A percentile compares a stretch with the other conserved stretches of the same genome.
Conservation (phyloP, 1,140 invertebrate species). For the Drosophila suzukii region DNA sequence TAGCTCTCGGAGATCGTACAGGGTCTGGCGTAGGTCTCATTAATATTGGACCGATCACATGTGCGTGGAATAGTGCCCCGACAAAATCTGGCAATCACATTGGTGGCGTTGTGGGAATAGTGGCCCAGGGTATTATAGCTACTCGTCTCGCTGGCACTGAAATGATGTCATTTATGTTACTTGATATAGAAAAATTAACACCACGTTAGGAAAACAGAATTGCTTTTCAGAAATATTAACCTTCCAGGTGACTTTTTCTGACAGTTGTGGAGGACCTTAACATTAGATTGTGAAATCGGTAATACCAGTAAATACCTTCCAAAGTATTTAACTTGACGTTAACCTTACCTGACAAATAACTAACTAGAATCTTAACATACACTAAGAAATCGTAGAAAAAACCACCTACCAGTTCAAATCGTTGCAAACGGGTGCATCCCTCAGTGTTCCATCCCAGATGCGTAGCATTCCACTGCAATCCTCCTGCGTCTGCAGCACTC, state of each 20-base stretch:
- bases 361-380: no score
- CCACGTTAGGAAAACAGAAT: no score
- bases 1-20: conserved; percentile 93
- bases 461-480: conserved; percentile 92
- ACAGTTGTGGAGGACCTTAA: no score
- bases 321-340: no score
- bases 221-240: no score
- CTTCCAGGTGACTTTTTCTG: no score
- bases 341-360: no score
- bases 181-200: no score
- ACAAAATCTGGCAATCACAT: conserved; percentile 91
- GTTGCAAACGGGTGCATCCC: conserved; percentile 90
- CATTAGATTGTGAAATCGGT: no score
- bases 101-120: conserved; percentile 86
- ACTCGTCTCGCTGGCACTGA: conserved; percentile 47
- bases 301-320: no score
- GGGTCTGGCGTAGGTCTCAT: conserved; percentile 86
- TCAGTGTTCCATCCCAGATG: conserved; percentile 93
- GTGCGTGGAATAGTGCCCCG: conserved; percentile 90
- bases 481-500: conserved; percentile 87
- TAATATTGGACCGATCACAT: conserved; percentile 88
- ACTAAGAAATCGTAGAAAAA: no score
- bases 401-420: conserved; percentile 90
- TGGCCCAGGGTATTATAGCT: conserved; percentile 56
- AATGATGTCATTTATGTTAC: neutral